Base-by-base conservation (phyloP, 92 coral and sea anemone genomes). In the Muricea muricata region DNA sequence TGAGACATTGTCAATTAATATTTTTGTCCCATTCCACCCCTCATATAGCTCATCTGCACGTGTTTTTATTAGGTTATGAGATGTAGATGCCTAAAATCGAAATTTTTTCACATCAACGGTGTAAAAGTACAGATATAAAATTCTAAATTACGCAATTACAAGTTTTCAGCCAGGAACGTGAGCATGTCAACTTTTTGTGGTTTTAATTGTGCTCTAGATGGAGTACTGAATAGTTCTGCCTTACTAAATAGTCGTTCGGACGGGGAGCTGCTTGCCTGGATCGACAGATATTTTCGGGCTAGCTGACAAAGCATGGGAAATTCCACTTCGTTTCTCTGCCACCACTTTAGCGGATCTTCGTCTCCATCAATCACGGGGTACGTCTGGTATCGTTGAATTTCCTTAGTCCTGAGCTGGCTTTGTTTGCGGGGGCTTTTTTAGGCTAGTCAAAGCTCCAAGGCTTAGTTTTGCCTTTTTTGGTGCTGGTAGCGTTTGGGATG, bases 371-470 rank as follows among this genome's bases (percentile, higher is more conserved):
- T 74, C 2, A 74, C 80, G 13, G 80, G 77, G 65, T 34, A 71
- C 50, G 21, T 46, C 21, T 11, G 33, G 40, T 74, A 74, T 21
- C 1, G 18, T 50, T 46, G 30, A 21, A 74, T 74, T 32, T 74
- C 63, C 15, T 74, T 74, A 7, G 80, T 10, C 57, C 18, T 3
- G 35, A 3, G 65, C 63, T 71, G 77, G 52, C 40, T 17, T 31
- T 73, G 20, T 7, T 55, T 57, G 66, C 66, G 46, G 32, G 2
- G 80, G 32, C 65, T 74, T 74, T 32, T 74, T 74, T 12, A 74
- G 33, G 80, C 80, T 74, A n/a, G 80, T 74, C 65, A 74, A 50
- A n/a, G 60, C 80, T 74, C 80, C 80, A 74, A 74, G 80, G 55
- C 65, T 74, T 4, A 50, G 65, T 74, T 74, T 74, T 41, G 17